phyloP scores from a whole-genome alignment of 2,797 vertebrate genomes.

The Peromyscus attwateri region DNA sequence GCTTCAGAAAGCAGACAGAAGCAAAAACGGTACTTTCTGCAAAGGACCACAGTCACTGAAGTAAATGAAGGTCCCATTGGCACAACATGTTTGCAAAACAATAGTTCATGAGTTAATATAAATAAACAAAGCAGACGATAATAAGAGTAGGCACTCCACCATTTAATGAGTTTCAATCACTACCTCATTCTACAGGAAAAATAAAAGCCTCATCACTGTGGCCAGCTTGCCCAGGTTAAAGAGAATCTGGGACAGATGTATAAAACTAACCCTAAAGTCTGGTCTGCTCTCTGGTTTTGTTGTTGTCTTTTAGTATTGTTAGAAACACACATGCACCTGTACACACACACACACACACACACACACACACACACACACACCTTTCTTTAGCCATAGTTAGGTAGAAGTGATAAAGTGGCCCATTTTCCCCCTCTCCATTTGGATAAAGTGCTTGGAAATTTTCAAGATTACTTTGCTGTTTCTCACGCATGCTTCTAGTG shows the following conservation, averaged over 20 bases:
- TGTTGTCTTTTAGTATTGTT: too few relatives aligned
- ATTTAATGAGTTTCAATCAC: background rate
- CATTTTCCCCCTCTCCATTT: slow-evolving; percentile 38
- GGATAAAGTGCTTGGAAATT: slow-evolving; percentile 37
- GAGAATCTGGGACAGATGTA: background rate
- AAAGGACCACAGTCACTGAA: background rate
- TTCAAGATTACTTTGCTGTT: slow-evolving; percentile 43
- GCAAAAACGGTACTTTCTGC: slow-evolving; percentile 5
- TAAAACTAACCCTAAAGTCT: background rate
- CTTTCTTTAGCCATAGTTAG: slow-evolving; percentile 41
- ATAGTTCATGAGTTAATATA: background rate
- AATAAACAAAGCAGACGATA: background rate
- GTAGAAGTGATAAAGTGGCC: background rate
- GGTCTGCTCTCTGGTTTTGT: too few relatives aligned
- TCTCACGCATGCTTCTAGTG: slow-evolving; percentile 41
- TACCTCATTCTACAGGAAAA: slow-evolving; percentile 13
- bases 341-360: background rate
- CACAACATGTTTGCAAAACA: background rate
- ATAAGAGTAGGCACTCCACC: background rate
- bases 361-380: background rate
- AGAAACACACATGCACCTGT: too few relatives aligned
- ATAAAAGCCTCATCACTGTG: background rate
- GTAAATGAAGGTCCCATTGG: background rate
- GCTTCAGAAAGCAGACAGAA: background rate
- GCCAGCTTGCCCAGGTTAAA: background rate